Conservation (phyloP, 2,113 vertebrate species). For the Cochlearius cochlearius region DNA sequence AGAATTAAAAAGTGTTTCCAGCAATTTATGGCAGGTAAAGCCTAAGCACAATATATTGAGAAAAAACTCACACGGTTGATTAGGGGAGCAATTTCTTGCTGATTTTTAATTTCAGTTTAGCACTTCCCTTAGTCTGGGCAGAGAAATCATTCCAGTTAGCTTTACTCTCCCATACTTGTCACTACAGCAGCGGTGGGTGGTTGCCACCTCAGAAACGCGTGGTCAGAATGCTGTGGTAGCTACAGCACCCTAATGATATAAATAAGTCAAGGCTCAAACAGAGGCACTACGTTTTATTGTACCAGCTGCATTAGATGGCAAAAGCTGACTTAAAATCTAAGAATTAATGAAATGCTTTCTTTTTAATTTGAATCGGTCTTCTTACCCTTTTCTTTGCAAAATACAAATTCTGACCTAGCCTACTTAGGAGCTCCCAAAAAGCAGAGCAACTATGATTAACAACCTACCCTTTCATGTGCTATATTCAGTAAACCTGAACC, state of each 20-base stretch:
- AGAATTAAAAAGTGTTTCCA: neutral
- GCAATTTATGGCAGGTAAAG: neutral
- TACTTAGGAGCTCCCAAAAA: neutral
- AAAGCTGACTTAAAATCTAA: neutral
- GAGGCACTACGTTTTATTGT: rapidly evolving
- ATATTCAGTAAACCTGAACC: neutral
- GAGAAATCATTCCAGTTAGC: neutral
- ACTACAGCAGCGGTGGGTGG: neutral
- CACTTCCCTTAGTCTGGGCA: neutral
- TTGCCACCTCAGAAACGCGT: neutral
- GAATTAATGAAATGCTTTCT: neutral
- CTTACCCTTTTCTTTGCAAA: neutral
- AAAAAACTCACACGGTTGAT: neutral
- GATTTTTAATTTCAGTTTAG: neutral
- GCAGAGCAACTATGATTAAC: neutral
- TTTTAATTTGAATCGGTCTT: neutral
- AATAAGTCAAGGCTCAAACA: neutral
- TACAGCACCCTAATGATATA: neutral
- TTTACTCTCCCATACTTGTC: neutral
- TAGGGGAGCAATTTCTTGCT: neutral
- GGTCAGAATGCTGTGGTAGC: neutral
- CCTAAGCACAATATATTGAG: neutral
- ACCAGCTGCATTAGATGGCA: neutral
- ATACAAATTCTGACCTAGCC: neutral
- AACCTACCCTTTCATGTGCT: neutral